Evolutionary conservation across 2,113 vertebrate species (phyloP).

Genomic region (Conger conger): DNA sequence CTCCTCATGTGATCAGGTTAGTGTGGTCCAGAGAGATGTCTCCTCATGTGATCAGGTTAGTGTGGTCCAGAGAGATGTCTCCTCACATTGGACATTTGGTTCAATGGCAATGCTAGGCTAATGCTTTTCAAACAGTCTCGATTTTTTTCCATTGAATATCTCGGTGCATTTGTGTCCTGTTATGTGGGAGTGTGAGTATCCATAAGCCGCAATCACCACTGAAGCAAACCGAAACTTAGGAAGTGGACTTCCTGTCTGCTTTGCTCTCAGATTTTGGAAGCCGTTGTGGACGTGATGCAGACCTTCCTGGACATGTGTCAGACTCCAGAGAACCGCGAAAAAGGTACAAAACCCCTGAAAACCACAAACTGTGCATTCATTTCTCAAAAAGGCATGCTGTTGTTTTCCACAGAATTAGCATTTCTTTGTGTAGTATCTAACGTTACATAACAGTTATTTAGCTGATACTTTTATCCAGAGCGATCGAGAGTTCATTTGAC

Average conservation of each 20-base stretch:
- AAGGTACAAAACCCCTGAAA: constrained; percentile 70
- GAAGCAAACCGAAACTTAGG: no score
- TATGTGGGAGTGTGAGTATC: neutral
- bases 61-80: no score
- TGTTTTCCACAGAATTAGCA: neutral
- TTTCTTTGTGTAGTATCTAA: no score
- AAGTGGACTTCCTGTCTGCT: neutral
- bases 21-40: no score
- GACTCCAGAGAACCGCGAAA: constrained; percentile 82
- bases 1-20: no score
- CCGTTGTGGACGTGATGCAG: constrained; percentile 86
- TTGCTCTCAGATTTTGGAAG: constrained; percentile 80
- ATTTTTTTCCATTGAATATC: neutral
- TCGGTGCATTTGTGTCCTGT: neutral
- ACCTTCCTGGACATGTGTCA: constrained; percentile 87
- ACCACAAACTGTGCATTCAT: neutral
- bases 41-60: no score
- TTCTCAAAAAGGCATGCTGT: neutral
- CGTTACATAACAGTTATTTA: no score
- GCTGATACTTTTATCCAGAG: no score
- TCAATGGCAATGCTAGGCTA: no score
- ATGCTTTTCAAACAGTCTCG: neutral
- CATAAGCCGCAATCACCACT: neutral
- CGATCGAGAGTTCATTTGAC: no score
- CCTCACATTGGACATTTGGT: no score